phyloP scores from a whole-genome alignment of 1,140 invertebrate species.

The Drosophila arizonae region DNA sequence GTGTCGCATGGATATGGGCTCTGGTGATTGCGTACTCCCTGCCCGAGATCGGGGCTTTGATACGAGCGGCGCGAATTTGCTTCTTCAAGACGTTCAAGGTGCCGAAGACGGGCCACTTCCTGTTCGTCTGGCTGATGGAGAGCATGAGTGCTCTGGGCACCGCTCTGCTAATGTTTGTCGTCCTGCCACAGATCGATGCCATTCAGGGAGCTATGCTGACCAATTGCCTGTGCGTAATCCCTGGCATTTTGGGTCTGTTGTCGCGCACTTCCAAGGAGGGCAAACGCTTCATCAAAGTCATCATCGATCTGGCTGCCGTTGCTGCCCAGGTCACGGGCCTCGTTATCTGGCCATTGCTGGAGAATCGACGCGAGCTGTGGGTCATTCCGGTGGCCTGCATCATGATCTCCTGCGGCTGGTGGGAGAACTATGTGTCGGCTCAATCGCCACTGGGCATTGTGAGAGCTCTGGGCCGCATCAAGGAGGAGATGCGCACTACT shows the following conservation, averaged over 20 bases:
- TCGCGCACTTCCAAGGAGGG: conserved; percentile 92
- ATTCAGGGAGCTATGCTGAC: conserved; percentile 96
- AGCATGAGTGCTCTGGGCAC: conserved; percentile 93
- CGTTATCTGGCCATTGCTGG: conserved; percentile 93
- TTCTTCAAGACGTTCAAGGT: conserved; percentile 92
- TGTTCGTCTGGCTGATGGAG: conserved; percentile 90
- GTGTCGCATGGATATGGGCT: conserved; percentile 96
- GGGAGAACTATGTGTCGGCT: conserved; percentile 97
- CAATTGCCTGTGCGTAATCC: conserved; percentile 95
- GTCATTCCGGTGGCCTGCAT: conserved; percentile 92
- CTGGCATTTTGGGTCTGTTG: conserved; percentile 88
- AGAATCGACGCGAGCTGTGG: conserved; percentile 89
- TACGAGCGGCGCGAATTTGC: conserved; percentile 93
- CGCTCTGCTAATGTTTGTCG: conserved; percentile 91
- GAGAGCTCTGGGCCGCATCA: conserved; percentile 90
- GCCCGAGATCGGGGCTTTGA: conserved; percentile 93
- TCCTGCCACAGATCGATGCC: conserved; percentile 95
- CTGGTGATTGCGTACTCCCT: conserved; percentile 93
- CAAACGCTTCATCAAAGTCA: conserved; percentile 89
- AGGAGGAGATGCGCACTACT: conserved; percentile 90
- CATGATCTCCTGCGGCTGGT: conserved; percentile 95
- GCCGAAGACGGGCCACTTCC: conserved; percentile 77
- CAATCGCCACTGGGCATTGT: conserved; percentile 92
- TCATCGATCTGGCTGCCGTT: conserved; percentile 92
- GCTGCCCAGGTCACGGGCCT: conserved; percentile 94